Conservation (phyloP, 2,888 invertebrate genomes). For the Nemotelus nigrinus region DNA sequence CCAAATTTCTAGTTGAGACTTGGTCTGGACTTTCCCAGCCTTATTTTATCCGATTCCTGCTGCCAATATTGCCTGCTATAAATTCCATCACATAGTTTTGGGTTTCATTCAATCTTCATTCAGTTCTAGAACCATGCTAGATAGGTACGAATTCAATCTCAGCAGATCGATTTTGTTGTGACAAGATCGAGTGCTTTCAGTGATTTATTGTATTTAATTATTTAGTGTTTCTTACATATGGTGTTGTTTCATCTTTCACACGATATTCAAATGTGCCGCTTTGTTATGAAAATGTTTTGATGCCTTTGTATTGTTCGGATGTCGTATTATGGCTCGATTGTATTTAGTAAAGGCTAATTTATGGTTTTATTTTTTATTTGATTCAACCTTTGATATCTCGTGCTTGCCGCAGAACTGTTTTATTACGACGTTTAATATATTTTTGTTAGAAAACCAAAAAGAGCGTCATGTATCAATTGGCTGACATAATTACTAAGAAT, state of each 20-base stretch:
- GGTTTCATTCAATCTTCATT: background rate
- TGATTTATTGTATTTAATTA: conserved; percentile 32
- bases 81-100: background rate
- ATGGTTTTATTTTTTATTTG: too few relatives aligned
- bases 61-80: background rate
- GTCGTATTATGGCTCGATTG: background rate
- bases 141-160: background rate
- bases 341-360: too few relatives aligned
- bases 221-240: background rate
- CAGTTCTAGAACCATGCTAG: background rate
- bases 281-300: conserved; percentile 27
- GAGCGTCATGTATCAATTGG: too few relatives aligned
- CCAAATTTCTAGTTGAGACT: too few relatives aligned
- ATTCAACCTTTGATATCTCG: too few relatives aligned
- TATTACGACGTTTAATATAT: too few relatives aligned
- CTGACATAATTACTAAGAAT: too few relatives aligned
- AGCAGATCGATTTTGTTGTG: conserved; percentile 8
- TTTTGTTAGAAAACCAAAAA: too few relatives aligned
- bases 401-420: too few relatives aligned
- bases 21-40: conserved; percentile 14
- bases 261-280: background rate
- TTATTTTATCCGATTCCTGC: background rate
- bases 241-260: background rate
- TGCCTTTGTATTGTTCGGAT: background rate
- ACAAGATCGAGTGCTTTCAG: background rate